Conservation (phyloP, 2,888 invertebrate genomes). For the Eristalis pertinax region DNA sequence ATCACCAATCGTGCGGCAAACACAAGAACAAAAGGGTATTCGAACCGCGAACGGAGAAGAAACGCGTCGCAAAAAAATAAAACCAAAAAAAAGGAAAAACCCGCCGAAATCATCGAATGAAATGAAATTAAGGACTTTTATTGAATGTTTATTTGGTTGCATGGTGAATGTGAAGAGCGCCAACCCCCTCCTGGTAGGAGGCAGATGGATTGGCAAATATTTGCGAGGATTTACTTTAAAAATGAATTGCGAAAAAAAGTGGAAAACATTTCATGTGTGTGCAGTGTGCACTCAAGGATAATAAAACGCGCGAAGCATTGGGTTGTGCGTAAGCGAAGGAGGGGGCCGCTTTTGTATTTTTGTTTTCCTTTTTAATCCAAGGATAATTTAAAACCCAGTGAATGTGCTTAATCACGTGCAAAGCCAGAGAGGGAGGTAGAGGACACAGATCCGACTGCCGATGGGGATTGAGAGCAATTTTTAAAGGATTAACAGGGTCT, state of each 20-base stretch:
- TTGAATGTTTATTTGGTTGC: constrained; percentile 72
- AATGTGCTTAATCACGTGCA: neutral
- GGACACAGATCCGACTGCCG: neutral
- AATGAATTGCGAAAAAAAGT: too few species aligned
- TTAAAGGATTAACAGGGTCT: neutral
- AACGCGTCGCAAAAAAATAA: constrained; percentile 29
- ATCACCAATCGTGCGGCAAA: constrained; percentile 26
- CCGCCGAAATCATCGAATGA: constrained; percentile 28
- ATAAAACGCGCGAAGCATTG: constrained; percentile 33
- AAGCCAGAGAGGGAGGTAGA: neutral
- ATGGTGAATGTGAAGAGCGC: constrained; percentile 61
- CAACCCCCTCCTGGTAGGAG: neutral
- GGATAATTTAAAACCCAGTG: neutral
- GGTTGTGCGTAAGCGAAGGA: constrained; percentile 57
- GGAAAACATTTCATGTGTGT: constrained; percentile 33
- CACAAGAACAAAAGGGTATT: constrained; percentile 22
- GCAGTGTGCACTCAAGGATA: constrained; percentile 58
- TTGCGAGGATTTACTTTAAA: constrained; percentile 55
- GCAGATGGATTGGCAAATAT: constrained; percentile 55
- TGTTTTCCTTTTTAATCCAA: neutral
- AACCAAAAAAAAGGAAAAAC: constrained; percentile 17
- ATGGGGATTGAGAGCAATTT: neutral
- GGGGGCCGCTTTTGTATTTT: neutral
- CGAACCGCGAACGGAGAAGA: constrained; percentile 13
- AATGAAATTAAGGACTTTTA: constrained; percentile 71